A percentile compares a stretch with the other conserved stretches of the same genome.
phyloP scores from a whole-genome alignment of 37 sponge, comb jelly and placozoan genomes.

The Bolinopsis microptera region DNA sequence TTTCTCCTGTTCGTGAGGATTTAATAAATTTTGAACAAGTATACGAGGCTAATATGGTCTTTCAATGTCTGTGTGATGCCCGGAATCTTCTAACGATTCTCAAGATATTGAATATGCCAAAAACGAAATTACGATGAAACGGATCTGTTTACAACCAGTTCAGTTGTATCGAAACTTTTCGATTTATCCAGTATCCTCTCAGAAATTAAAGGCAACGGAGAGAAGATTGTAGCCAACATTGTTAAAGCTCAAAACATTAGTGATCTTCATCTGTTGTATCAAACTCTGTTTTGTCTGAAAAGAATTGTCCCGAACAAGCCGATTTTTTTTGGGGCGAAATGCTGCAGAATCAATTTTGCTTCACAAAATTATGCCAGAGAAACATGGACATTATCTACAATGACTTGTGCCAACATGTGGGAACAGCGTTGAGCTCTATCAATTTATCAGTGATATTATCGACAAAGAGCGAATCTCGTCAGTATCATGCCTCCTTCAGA shows the following conservation, averaged over 20 bases:
- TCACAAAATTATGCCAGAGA: not conserved
- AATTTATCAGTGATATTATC: not conserved
- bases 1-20: not conserved
- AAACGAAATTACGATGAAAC: not conserved
- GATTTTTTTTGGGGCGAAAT: not conserved
- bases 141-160: not conserved
- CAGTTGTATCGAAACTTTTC: not conserved
- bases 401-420: not conserved
- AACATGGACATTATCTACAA: not conserved
- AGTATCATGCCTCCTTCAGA: not conserved
- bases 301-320: no score
- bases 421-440: conserved; percentile 1
- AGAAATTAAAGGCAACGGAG: not conserved
- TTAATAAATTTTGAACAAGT: not conserved
- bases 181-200: not conserved
- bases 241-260: not conserved
- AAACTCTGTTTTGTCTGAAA: not conserved
- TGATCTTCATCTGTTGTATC: not conserved
- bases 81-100: not conserved
- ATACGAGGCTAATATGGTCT: not conserved
- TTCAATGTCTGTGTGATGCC: not conserved
- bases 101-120: not conserved
- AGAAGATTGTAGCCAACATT: not conserved
- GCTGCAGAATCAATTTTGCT: not conserved
- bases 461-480: not conserved